Conservation (phyloP, 2,113 vertebrate genomes). For the Scalopus aquaticus region DNA sequence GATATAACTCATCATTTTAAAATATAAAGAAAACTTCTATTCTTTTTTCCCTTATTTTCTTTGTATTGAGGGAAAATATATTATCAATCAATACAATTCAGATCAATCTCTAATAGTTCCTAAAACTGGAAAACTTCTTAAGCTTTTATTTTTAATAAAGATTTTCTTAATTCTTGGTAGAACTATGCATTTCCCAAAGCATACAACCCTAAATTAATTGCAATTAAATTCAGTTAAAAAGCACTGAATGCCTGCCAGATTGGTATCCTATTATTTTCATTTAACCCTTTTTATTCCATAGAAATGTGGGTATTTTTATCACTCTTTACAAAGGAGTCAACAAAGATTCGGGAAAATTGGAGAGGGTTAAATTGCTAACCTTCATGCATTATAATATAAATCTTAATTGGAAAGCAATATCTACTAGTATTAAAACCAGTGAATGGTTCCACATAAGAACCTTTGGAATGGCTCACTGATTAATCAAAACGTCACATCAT, state of each 20-base stretch:
- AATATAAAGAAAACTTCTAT: neutral
- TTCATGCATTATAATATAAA: neutral
- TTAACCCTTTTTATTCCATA: neutral
- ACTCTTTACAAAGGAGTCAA: neutral
- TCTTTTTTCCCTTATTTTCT: neutral
- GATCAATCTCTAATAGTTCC: neutral
- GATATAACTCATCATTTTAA: neutral
- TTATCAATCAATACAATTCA: neutral
- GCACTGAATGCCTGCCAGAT: neutral
- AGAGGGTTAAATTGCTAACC: neutral
- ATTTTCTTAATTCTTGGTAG: neutral
- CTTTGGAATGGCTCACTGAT: slow-evolving; percentile 41
- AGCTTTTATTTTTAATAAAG: neutral
- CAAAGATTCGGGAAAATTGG: neutral
- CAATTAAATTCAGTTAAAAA: neutral
- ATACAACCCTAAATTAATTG: neutral
- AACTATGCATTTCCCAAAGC: neutral
- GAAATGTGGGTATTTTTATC: neutral
- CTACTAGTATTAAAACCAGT: neutral
- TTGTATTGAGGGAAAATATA: neutral
- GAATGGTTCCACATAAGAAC: neutral
- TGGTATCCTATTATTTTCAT: slow-evolving; percentile 7
- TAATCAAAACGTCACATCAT: slow-evolving; percentile 48
- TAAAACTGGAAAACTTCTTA: neutral
- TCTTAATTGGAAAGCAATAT: neutral